Conservation (phyloP, 2,113 vertebrate species). For the Eolophus roseicapilla region DNA sequence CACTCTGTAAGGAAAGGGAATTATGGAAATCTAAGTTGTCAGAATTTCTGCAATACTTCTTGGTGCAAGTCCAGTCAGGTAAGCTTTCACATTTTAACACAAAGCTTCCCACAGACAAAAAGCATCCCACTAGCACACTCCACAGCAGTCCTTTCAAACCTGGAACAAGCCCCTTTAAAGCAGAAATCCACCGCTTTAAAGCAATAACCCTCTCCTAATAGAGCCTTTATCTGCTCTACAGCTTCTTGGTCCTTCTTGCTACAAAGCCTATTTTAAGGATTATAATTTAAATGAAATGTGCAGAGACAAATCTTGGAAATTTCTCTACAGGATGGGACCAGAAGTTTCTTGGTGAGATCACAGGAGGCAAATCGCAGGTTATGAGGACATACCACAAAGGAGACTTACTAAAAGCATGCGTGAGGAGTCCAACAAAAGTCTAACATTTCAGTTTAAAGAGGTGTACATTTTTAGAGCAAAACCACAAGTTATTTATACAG, state of each 20-base stretch:
- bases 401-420: not conserved
- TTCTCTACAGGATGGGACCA: not conserved
- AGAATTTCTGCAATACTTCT: not conserved
- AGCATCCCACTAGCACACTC: not conserved
- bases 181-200: not conserved
- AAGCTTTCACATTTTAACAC: not conserved
- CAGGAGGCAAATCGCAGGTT: not conserved
- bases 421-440: not conserved
- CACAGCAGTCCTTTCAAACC: not conserved
- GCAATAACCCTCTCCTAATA: not conserved
- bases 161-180: not conserved
- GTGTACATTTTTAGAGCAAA: slow-evolving; percentile 2
- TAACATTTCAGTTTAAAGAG: not conserved
- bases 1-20: not conserved
- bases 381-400: not conserved
- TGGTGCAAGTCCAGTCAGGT: not conserved
- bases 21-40: not conserved
- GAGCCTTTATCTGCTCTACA: not conserved
- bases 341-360: not conserved
- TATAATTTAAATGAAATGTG: not conserved
- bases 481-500: not conserved
- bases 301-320: not conserved
- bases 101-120: not conserved
- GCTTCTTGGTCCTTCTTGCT: not conserved
- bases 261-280: not conserved